These are phyloP conservation scores for Aleiodes sp. DNA, from an alignment of 1,140 invertebrate species.

Conservation along the genomic window DNA sequence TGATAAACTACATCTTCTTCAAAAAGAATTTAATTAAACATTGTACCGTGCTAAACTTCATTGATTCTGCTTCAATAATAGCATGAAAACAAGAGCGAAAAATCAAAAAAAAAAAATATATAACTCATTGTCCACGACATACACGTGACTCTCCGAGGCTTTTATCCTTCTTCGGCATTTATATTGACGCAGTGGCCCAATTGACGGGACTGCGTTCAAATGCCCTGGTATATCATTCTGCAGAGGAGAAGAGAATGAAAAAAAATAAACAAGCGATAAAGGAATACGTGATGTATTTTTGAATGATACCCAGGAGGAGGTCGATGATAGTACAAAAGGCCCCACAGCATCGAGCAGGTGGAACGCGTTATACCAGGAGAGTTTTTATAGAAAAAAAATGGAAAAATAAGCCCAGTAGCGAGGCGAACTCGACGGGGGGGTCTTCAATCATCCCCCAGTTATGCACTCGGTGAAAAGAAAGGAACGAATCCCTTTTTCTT, in stretches of 20 bases:
- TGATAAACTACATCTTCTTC: too few relatives aligned
- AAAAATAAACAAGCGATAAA: background rate
- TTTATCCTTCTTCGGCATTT: background rate
- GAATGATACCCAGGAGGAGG: slow-evolving; percentile 24
- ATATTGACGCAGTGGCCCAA: slow-evolving; percentile 2
- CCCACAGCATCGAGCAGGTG: slow-evolving; percentile 29
- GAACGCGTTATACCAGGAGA: background rate
- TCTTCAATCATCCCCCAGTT: slow-evolving; percentile 33
- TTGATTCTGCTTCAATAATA: background rate
- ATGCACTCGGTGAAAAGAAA: background rate
- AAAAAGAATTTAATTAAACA: too few relatives aligned
- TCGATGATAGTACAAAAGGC: slow-evolving; percentile 27
- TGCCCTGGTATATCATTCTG: background rate
- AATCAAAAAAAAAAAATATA: background rate
- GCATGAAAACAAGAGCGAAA: background rate
- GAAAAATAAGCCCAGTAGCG: background rate
- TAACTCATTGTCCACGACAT: background rate
- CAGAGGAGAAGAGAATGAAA: background rate
- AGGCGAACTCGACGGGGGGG: slow-evolving; percentile 18
- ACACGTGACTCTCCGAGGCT: background rate
- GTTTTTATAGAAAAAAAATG: background rate
- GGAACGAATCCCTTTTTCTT: slow-evolving; percentile 21
- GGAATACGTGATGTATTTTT: background rate
- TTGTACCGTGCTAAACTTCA: too few relatives aligned
- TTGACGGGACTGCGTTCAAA: background rate